Percentiles rank a stretch among this genome's conserved stretches.
Conservation (phyloP, 2,113 vertebrate species). For the Trematocara unimaculatum region DNA sequence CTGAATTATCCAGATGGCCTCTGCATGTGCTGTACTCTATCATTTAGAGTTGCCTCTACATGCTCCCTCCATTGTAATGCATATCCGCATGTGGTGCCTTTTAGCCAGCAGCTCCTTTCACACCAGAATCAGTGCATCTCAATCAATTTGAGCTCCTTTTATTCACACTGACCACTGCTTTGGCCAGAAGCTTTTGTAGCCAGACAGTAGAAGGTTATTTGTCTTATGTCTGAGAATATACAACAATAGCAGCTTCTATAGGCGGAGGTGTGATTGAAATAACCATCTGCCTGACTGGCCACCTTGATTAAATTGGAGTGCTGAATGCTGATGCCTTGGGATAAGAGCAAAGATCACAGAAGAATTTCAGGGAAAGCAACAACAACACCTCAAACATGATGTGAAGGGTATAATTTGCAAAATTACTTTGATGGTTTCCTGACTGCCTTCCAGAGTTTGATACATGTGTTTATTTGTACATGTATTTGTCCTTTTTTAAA, state of each 20-base stretch:
- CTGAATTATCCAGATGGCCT: conserved; percentile 57
- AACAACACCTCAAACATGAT: background rate
- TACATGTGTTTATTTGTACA: background rate
- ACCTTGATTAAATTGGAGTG: conserved; percentile 13
- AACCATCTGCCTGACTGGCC: conserved; percentile 58
- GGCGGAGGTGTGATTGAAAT: conserved; percentile 43
- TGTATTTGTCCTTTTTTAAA: background rate
- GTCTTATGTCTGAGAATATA: conserved; percentile 33
- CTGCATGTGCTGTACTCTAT: conserved; percentile 52
- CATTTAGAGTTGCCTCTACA: conserved; percentile 27
- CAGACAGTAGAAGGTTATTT: conserved; percentile 42
- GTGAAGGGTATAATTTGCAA: background rate
- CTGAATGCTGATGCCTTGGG: background rate
- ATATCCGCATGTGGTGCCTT: conserved; percentile 50
- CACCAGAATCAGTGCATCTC: conserved; percentile 28
- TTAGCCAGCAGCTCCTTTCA: conserved; percentile 37
- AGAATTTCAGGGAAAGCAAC: background rate
- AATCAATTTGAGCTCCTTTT: conserved; percentile 55
- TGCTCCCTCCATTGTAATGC: conserved; percentile 50
- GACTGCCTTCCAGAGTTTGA: background rate
- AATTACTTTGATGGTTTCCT: background rate
- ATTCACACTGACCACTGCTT: conserved; percentile 19
- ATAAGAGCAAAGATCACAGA: background rate
- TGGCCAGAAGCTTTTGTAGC: conserved; percentile 31
- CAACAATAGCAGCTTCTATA: conserved; percentile 24